A percentile compares a stretch with the other conserved stretches of the same genome.
phyloP scores from a whole-genome alignment of 2,888 invertebrate species.

The Dryocosmus kuriphilus region DNA sequence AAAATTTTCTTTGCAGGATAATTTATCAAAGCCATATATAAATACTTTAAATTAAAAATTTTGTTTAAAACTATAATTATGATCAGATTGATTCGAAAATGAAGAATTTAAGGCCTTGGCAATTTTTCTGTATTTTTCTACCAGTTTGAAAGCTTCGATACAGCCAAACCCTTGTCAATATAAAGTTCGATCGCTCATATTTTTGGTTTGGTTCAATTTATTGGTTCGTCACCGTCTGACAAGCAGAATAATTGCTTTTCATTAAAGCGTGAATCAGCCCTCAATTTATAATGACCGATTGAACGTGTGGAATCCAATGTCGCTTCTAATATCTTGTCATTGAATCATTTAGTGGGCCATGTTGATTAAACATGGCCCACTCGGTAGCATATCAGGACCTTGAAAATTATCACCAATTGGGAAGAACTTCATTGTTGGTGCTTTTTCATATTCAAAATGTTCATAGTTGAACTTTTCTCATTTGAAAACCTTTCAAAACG shows the following conservation, averaged over 20 bases:
- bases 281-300: conserved; percentile 26
- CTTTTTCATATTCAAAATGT: too few species aligned
- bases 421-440: neutral
- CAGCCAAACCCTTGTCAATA: neutral
- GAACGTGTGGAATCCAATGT: conserved; percentile 22
- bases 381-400: neutral
- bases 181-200: conserved; percentile 4
- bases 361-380: neutral
- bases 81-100: neutral
- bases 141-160: neutral
- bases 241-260: conserved; percentile 34
- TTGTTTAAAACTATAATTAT: neutral
- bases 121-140: neutral
- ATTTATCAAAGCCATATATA: too few species aligned
- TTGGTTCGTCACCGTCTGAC: conserved; percentile 33
- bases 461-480: too few species aligned
- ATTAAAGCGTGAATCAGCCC: conserved; percentile 39
- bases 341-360: conserved; percentile 7
- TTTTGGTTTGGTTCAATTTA: conserved; percentile 26
- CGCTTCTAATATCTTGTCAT: conserved; percentile 23
- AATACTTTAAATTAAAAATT: neutral
- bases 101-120: neutral
- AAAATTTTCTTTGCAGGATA: too few species aligned
- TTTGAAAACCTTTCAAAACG: too few species aligned
- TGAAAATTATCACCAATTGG: neutral